phyloP scores from a whole-genome alignment of 2,797 vertebrate genomes.

The Sebastes oblongus region DNA sequence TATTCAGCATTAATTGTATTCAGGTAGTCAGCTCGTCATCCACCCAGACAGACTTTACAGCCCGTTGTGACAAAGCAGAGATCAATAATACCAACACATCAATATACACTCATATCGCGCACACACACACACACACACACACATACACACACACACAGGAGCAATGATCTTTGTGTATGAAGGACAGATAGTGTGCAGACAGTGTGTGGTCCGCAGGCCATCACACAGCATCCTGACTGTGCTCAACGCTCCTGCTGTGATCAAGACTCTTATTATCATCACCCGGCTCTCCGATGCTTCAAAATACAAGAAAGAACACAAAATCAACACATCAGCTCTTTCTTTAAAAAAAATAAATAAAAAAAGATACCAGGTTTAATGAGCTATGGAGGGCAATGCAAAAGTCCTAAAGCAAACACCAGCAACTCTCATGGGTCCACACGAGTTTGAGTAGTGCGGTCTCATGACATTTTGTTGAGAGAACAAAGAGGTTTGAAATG shows the following conservation, averaged over 20 bases:
- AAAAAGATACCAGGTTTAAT: background rate
- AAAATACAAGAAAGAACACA: constrained; percentile 1
- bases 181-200: background rate
- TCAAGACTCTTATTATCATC: constrained; percentile 15
- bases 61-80: background rate
- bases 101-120: background rate
- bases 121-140: background rate
- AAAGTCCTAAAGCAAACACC: background rate
- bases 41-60: background rate
- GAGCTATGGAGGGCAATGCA: background rate
- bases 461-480: background rate
- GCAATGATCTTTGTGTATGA: background rate
- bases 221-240: background rate
- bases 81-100: constrained; percentile 30
- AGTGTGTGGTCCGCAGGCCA: constrained; percentile 10
- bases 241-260: constrained; percentile 14
- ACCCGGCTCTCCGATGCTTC: background rate
- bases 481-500: constrained; percentile 4
- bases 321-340: background rate
- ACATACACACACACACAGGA: background rate
- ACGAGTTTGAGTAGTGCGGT: background rate
- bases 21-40: constrained; percentile 5
- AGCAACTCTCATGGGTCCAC: background rate
- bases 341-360: background rate
- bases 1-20: background rate